These are phyloP conservation scores for Danio jaintianensis DNA, from an alignment of 2,797 vertebrate genomes.

Conservation along the genomic window DNA sequence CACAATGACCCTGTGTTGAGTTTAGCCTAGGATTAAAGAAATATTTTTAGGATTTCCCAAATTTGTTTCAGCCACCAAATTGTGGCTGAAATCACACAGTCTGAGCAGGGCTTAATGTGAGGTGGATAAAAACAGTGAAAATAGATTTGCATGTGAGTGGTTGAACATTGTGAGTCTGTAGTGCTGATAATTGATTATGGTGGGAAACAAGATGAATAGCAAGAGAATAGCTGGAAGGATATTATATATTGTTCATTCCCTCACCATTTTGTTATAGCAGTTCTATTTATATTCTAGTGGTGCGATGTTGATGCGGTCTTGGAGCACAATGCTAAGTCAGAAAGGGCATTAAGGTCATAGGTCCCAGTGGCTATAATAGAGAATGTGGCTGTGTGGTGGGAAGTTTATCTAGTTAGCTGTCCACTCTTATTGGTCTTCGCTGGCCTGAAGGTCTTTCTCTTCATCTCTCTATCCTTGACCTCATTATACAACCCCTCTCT, in stretches of 20 bases:
- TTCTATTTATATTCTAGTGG: neutral
- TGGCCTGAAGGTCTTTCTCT: constrained; percentile 40
- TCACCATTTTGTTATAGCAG: neutral
- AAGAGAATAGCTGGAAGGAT: neutral
- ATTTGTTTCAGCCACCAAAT: too few species aligned
- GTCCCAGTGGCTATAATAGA: constrained; percentile 22
- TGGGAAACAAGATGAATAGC: neutral
- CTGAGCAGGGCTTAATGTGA: neutral
- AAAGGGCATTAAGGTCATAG: constrained; percentile 24
- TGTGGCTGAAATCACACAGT: too few species aligned
- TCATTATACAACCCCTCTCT: constrained; percentile 58
- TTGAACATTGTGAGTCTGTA: neutral
- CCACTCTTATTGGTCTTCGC: constrained; percentile 44
- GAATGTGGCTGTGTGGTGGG: constrained; percentile 9
- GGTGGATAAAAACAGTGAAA: neutral
- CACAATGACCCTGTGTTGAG: too few species aligned
- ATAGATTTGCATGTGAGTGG: neutral
- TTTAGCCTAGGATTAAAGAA: too few species aligned
- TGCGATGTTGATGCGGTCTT: neutral
- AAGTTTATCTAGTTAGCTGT: constrained; percentile 58
- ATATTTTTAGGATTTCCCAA: too few species aligned
- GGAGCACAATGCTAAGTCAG: neutral
- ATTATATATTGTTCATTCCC: neutral
- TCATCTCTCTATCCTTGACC: constrained; percentile 33
- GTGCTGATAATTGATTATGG: neutral